Evolutionary conservation across 37 sponge, comb jelly and placozoan species (phyloP), one percentile per base, ranked within the genome.

Genomic region (Dysidea cf. avara): DNA sequence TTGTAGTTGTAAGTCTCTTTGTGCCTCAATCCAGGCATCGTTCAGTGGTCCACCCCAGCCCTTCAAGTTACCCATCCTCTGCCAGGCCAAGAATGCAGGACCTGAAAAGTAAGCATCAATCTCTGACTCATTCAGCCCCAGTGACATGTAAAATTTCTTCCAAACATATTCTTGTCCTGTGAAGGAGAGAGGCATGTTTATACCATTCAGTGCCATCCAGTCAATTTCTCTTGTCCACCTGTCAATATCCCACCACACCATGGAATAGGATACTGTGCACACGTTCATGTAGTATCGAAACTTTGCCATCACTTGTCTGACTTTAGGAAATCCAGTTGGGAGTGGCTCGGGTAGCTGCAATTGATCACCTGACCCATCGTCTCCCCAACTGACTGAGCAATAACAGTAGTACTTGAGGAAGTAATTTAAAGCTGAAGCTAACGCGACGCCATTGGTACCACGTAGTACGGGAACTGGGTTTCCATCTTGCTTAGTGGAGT

Each of bases 151-250:
- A 46, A 84, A 69, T 32, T 70, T 69, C 48, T 69, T 30, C 77
- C 77, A 77, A 17, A 84, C 84, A 48, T 77, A 77, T 35, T 86
- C 87, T 43, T 86, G 87, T 48, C 87, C 87, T 13, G 87, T 86
- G 40, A 86, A 86, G 28, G 87, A 80, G 74, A 86, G 79, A 31
- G 75, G 75, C 34, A 86, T 56, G 50, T 86, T 86, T 69, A 80
- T 66, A 14, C 87, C 87, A 59, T 86, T 81, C 75, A 86, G 43
- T 22, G 87, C 87, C 87, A 86, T 86, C 87, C 87, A 86, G 81
- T 86, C 87, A 17, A 86, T 81, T 35, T 86, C 87, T 2, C 81
- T 48, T 59, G 80, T 48, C 87, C 87, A 86, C 6, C 87, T 69
- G 12, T 53, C 18, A 20, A 61, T 81, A 53, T 81, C 70, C 87